phyloP scores from a whole-genome alignment of 2,113 vertebrate species.

The Lucifuga dentata region DNA sequence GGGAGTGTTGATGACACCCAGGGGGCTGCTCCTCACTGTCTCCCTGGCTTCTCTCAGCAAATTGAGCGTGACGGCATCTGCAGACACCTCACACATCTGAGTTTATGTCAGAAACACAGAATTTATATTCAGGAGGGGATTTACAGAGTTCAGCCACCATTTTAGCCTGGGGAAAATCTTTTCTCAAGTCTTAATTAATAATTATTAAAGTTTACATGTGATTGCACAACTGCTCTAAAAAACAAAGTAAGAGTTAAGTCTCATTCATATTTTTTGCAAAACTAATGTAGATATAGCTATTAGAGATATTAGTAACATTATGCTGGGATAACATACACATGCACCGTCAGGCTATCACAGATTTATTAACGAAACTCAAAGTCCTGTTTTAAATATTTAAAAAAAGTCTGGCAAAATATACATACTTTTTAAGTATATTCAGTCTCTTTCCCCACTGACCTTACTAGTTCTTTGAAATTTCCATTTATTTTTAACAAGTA shows the following conservation, averaged over 20 bases:
- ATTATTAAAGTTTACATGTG: background rate
- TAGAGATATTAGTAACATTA: background rate
- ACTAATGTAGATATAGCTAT: background rate
- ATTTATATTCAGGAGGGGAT: background rate
- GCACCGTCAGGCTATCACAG: too few species aligned
- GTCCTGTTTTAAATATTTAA: too few species aligned
- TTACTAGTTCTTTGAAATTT: constrained; percentile 4
- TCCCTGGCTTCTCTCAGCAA: constrained; percentile 76
- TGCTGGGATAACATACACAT: too few species aligned
- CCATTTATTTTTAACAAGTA: background rate
- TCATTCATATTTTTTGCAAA: background rate
- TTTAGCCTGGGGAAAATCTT: too few species aligned
- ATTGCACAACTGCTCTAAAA: background rate
- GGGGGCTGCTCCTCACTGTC: constrained; percentile 76
- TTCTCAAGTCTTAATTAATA: too few species aligned
- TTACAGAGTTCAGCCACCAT: background rate
- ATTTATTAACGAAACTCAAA: too few species aligned
- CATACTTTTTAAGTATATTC: accelerated
- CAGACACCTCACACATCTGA: constrained; percentile 71
- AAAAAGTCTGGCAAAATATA: too few species aligned
- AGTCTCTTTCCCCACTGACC: constrained; percentile 9
- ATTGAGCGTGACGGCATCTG: constrained; percentile 70
- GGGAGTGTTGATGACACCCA: constrained; percentile 83
- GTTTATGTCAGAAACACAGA: background rate
- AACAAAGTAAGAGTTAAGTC: too few species aligned